Conservation (phyloP, 2,113 vertebrate species). For the Rhynchopsitta pachyrhyncha region DNA sequence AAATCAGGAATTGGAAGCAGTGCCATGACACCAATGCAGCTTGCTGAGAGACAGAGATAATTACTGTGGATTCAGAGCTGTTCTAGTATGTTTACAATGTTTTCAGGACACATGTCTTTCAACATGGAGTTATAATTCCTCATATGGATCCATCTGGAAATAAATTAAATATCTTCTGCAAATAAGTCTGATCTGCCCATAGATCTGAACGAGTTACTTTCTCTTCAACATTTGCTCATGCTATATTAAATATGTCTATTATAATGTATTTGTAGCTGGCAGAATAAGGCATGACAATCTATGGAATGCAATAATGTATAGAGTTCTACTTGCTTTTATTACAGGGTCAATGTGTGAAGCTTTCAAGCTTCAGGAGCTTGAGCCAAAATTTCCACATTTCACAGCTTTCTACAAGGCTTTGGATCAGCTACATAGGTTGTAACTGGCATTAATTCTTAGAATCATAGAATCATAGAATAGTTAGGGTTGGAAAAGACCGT, state of each 20-base stretch:
- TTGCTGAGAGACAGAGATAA: neutral
- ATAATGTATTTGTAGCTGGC: neutral
- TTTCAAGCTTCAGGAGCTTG: neutral
- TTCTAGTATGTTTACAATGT: neutral
- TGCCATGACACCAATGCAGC: neutral
- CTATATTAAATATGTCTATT: neutral
- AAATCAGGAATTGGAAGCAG: neutral
- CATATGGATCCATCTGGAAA: neutral
- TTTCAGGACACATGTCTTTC: neutral
- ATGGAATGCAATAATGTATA: rapidly evolving
- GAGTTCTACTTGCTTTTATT: neutral
- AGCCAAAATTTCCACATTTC: neutral
- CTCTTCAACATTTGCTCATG: neutral
- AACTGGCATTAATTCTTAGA: neutral
- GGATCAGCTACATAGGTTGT: neutral
- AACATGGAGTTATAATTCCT: neutral
- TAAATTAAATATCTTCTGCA: neutral
- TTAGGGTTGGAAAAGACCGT: neutral
- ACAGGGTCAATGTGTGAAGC: neutral
- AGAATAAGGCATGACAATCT: neutral
- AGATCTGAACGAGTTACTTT: neutral
- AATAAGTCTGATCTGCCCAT: neutral
- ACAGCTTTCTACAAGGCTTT: neutral
- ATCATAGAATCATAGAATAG: neutral
- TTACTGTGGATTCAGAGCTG: neutral